These are phyloP conservation scores for Periophthalmus modestus DNA, from an alignment of 2,113 vertebrate genomes.

Conservation along the genomic window DNA sequence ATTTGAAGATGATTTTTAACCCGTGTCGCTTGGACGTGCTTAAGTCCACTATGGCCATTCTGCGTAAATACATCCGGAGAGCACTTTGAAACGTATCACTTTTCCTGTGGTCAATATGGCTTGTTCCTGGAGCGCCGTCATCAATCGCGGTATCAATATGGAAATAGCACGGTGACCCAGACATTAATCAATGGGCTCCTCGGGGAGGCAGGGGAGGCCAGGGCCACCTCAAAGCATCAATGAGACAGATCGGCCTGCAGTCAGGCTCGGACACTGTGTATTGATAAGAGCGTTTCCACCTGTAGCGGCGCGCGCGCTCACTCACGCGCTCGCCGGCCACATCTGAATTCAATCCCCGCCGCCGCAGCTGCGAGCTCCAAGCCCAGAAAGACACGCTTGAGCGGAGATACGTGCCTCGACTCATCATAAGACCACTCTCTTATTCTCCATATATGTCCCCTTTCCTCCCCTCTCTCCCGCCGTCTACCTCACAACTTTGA, in stretches of 20 bases:
- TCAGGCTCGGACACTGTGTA: conserved; percentile 69
- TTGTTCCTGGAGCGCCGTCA: conserved; percentile 72
- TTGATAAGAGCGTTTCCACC: conserved; percentile 76
- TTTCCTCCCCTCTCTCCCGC: conserved; percentile 17
- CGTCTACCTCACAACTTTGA: conserved; percentile 52
- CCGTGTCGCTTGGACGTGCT: background rate
- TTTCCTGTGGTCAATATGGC: conserved; percentile 70
- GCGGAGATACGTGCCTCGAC: conserved; percentile 74
- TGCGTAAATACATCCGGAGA: conserved; percentile 45
- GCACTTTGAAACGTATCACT: conserved; percentile 63
- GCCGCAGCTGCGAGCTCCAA: conserved; percentile 64
- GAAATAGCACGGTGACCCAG: conserved; percentile 78
- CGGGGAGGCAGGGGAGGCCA: conserved; percentile 56
- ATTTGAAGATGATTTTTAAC: background rate
- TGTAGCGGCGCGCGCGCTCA: conserved; percentile 61
- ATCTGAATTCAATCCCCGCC: conserved; percentile 76
- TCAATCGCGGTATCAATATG: conserved; percentile 82
- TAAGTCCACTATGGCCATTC: conserved; percentile 27
- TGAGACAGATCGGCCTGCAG: conserved; percentile 70
- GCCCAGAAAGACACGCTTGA: conserved; percentile 75
- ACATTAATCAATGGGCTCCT: conserved; percentile 77
- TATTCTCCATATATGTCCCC: conserved; percentile 46
- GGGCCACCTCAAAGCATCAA: conserved; percentile 72
- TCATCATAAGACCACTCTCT: conserved; percentile 63
- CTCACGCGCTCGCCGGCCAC: conserved; percentile 52